Evolutionary conservation across 2,888 invertebrate genomes (phyloP).

Genomic region (Cheilosia impressa): DNA sequence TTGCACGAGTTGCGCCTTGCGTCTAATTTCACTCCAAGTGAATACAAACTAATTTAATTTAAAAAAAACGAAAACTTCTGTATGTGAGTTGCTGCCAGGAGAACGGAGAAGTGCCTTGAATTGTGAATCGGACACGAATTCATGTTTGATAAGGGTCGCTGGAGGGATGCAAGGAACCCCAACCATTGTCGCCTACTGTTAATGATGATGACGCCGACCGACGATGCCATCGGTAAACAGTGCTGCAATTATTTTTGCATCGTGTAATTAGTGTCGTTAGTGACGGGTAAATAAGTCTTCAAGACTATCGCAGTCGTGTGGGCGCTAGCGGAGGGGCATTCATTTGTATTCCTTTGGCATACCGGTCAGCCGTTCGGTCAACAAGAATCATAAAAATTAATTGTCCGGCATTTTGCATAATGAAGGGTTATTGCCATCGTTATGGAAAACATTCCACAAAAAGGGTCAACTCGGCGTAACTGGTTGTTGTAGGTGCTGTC

Average conservation of each 20-base stretch:
- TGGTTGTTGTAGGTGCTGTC: too few species aligned
- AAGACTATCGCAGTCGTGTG: conserved; percentile 31
- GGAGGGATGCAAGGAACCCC: not conserved
- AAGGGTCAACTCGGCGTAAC: not conserved
- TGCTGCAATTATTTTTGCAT: conserved; percentile 64
- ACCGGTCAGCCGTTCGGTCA: conserved; percentile 44
- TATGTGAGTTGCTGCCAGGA: too few species aligned
- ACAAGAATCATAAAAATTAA: conserved; percentile 55
- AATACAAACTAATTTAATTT: too few species aligned
- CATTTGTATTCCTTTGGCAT: conserved; percentile 60
- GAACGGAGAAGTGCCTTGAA: too few species aligned
- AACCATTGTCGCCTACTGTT: not conserved
- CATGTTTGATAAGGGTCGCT: not conserved
- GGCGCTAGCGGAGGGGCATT: conserved; percentile 13
- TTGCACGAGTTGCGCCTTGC: too few species aligned
- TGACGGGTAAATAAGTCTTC: conserved; percentile 61
- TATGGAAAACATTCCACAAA: conserved; percentile 46
- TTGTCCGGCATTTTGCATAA: conserved; percentile 59
- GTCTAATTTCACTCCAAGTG: too few species aligned
- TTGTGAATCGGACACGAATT: not conserved
- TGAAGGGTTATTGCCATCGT: conserved; percentile 63
- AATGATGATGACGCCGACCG: conserved; percentile 11
- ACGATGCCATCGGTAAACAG: conserved; percentile 48
- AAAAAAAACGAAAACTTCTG: too few species aligned
- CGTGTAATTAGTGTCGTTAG: conserved; percentile 68